Base-by-base conservation (phyloP, 2,888 invertebrate species). In the Phytoseiulus persimilis region DNA sequence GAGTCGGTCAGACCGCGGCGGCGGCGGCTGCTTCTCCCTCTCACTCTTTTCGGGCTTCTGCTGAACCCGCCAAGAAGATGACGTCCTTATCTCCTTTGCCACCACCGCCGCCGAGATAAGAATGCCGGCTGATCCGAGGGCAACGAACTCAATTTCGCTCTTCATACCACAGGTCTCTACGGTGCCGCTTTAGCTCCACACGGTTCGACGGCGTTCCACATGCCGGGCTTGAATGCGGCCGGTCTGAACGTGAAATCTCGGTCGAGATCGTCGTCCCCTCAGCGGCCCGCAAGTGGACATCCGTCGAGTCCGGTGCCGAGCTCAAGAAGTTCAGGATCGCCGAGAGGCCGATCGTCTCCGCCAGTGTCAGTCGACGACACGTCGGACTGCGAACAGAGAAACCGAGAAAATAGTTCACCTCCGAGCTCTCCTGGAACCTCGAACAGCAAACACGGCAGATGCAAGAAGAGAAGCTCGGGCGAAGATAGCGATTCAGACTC, bases 161-260 rank as follows among this genome's bases (percentile, higher is more conserved):
- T 28, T 65, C 65, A 28, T 28, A 65, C 65, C 65, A 18, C 65
- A 87, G 87, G 87, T 87, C 87, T 87, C 87, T 87, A 87, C 45
- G 87, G 87, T 87, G 87, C 87, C 32, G 33, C 87, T 28, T 14
- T 87, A 33, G 87, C 87, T 33, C 87, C 87, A 6, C 87, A 87
- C 87, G 87, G 87, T 45, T 87, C 87, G 45, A 87, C 87, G 87
- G 87, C 87, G 45, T 87, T 87, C 33, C 87, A 87, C 87, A 87
- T 87, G 33, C 87, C 87, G 33, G 33, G 87, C 87, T 31, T 87
- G 33, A 65, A 65, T 65, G 65, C 65, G 11, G 28, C 65, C 65
- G 33, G 33, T 32, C 32, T 33, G 39, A 87, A 87, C 87, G 39
- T 39, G 45, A 33, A 87, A 31, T n/a, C 87, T n/a, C 39, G 87